A percentile compares a stretch with the other conserved stretches of the same genome.
Conservation (phyloP, 2,888 invertebrate genomes). For the Drosophila sordidula region DNA sequence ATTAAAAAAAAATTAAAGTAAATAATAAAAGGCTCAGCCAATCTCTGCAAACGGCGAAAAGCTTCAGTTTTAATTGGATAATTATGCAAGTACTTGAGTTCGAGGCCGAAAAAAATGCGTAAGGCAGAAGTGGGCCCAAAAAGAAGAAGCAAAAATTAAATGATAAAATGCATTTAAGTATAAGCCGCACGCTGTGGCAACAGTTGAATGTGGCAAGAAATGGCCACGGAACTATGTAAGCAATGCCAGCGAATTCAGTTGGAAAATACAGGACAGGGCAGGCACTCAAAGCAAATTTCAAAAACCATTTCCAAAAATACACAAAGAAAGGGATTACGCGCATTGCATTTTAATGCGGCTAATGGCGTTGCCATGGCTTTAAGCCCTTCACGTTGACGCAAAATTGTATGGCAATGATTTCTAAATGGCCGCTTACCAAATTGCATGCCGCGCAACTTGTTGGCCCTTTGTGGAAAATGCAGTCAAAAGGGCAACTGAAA, state of each 20-base stretch:
- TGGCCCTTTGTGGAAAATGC: constrained; percentile 54
- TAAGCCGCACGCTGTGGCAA: constrained; percentile 6
- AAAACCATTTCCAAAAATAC: background rate
- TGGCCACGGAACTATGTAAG: background rate
- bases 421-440: constrained; percentile 58
- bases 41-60: constrained; percentile 7
- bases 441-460: constrained; percentile 58
- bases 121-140: constrained; percentile 1
- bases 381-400: constrained; percentile 18
- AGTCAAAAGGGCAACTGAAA: constrained; percentile 27
- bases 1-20: constrained; percentile 1
- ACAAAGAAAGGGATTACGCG: background rate
- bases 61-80: constrained; percentile 75
- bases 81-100: constrained; percentile 73
- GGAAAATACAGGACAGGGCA: background rate
- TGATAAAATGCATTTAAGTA: constrained; percentile 29
- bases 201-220: constrained; percentile 4
- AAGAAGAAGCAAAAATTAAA: constrained; percentile 10
- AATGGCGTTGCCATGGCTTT: constrained; percentile 26
- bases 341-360: constrained; percentile 18
- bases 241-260: constrained; percentile 5
- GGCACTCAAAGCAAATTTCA: background rate
- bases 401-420: constrained; percentile 64
- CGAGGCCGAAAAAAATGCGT: constrained; percentile 56
- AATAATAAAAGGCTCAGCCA: constrained; percentile 10